These are phyloP conservation scores for Iselma pallidipennis DNA, from an alignment of 2,888 invertebrate genomes.

Conservation along the genomic window DNA sequence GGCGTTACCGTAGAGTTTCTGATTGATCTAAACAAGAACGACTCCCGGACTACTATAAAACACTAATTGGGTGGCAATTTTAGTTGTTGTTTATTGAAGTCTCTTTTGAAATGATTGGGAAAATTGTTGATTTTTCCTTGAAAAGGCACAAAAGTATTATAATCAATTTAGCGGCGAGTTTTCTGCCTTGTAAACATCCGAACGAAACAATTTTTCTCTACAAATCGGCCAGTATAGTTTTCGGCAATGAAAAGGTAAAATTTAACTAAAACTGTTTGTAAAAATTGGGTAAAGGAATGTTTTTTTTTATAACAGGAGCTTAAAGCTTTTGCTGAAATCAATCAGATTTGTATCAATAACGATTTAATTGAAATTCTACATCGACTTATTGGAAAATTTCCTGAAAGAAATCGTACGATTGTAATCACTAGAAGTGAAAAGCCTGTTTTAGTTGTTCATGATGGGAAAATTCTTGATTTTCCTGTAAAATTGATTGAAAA, in stretches of 20 bases:
- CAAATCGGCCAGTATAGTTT: slow-evolving; percentile 31
- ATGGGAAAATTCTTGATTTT: slow-evolving; percentile 24
- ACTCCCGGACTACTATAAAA: too few relatives aligned
- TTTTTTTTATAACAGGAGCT: slow-evolving; percentile 33
- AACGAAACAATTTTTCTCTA: slow-evolving; percentile 32
- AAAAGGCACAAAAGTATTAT: slow-evolving; percentile 30
- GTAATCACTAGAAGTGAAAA: slow-evolving; percentile 37
- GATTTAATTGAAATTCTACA: slow-evolving; percentile 5
- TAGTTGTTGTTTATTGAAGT: slow-evolving; percentile 40
- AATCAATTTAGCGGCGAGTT: slow-evolving; percentile 39
- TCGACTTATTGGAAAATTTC: neutral
- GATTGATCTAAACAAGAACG: too few relatives aligned
- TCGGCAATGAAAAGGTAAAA: slow-evolving; percentile 41
- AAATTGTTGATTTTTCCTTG: slow-evolving; percentile 24
- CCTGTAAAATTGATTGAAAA: slow-evolving; percentile 20
- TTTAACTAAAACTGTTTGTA: neutral
- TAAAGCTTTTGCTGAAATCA: slow-evolving; percentile 26
- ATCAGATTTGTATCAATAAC: neutral
- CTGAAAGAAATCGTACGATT: slow-evolving; percentile 3
- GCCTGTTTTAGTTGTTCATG: slow-evolving; percentile 24
- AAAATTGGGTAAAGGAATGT: neutral
- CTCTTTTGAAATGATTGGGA: slow-evolving; percentile 25
- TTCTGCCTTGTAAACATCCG: slow-evolving; percentile 28
- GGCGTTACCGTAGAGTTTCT: too few relatives aligned
- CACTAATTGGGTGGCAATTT: too few relatives aligned